A percentile compares a stretch with the other conserved stretches of the same genome.
phyloP scores from a whole-genome alignment of 2,113 vertebrate species.

The Heterotis niloticus region DNA sequence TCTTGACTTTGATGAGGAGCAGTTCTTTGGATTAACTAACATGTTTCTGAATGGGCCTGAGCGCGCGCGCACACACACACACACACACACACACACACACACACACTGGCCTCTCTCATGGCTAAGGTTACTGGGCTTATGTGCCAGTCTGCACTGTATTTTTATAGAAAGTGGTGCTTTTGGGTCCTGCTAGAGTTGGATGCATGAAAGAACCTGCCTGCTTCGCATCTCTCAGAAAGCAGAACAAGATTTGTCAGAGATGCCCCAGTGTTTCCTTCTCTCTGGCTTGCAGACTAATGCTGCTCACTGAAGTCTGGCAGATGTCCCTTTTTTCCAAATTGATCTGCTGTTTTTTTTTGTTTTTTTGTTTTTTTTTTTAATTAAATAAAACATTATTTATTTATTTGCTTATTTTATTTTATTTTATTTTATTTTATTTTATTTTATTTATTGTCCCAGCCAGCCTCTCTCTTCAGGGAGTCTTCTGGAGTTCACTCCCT shows the following conservation, averaged over 20 bases:
- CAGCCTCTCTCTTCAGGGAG: background rate
- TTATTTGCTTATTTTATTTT: background rate
- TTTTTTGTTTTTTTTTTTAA: too few species aligned
- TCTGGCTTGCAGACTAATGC: background rate
- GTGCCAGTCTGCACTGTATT: too few species aligned
- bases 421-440: background rate
- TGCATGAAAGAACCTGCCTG: constrained; percentile 5
- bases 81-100: constrained; percentile 7
- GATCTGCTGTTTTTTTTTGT: background rate
- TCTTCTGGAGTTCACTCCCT: background rate
- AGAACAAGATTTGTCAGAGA: constrained; percentile 16
- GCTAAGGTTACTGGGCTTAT: too few species aligned
- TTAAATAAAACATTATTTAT: too few species aligned
- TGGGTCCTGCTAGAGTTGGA: background rate
- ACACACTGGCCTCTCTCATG: background rate
- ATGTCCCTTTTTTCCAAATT: constrained; percentile 9
- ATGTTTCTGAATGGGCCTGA: too few species aligned
- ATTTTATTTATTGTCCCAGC: background rate
- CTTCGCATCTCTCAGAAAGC: background rate
- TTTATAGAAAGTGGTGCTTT: too few species aligned
- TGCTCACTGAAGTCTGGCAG: background rate
- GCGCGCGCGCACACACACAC: background rate
- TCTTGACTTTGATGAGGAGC: too few species aligned
- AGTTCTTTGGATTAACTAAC: background rate
- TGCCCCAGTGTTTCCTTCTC: constrained; percentile 3